phyloP scores from a whole-genome alignment of 2,113 vertebrate genomes.

The Solenodon paradoxus region DNA sequence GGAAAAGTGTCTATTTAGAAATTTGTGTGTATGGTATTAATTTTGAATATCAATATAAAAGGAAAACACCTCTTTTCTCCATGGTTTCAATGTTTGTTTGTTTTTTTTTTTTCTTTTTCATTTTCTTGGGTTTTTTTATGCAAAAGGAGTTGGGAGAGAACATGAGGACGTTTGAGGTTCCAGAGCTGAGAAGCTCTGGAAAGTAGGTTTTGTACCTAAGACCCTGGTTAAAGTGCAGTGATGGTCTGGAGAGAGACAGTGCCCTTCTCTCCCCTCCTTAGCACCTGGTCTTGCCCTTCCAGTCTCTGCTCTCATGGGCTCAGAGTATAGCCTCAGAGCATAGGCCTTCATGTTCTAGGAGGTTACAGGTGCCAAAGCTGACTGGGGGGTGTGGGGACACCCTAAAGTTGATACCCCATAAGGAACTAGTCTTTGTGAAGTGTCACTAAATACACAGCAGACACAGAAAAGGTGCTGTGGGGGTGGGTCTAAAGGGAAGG shows the following conservation, averaged over 20 bases:
- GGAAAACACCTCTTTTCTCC: constrained; percentile 77
- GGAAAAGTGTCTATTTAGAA: constrained; percentile 76
- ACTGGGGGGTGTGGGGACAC: constrained; percentile 14
- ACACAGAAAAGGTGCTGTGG: constrained; percentile 28
- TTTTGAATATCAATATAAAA: constrained; percentile 71
- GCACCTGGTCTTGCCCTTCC: constrained; percentile 75
- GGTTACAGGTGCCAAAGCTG: constrained; percentile 63
- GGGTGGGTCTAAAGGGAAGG: not conserved
- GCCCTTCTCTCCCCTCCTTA: constrained; percentile 63
- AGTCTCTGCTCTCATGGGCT: constrained; percentile 70
- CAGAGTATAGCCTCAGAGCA: constrained; percentile 55
- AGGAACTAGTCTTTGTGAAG: constrained; percentile 57
- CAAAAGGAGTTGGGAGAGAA: constrained; percentile 71
- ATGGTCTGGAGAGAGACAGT: constrained; percentile 65
- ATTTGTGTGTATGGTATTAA: constrained; percentile 49
- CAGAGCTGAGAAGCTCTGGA: constrained; percentile 65
- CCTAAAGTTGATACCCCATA: constrained; percentile 48
- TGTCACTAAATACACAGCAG: constrained; percentile 52
- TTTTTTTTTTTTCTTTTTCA: not conserved
- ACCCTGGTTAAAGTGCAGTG: constrained; percentile 80
- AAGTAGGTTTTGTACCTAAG: constrained; percentile 75
- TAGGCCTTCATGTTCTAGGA: constrained; percentile 58
- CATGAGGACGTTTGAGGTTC: constrained; percentile 67
- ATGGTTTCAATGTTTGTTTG: constrained; percentile 52
- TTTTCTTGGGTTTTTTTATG: constrained; percentile 47